Base-by-base conservation (phyloP, 2,113 vertebrate genomes). In the Propithecus coquereli region DNA sequence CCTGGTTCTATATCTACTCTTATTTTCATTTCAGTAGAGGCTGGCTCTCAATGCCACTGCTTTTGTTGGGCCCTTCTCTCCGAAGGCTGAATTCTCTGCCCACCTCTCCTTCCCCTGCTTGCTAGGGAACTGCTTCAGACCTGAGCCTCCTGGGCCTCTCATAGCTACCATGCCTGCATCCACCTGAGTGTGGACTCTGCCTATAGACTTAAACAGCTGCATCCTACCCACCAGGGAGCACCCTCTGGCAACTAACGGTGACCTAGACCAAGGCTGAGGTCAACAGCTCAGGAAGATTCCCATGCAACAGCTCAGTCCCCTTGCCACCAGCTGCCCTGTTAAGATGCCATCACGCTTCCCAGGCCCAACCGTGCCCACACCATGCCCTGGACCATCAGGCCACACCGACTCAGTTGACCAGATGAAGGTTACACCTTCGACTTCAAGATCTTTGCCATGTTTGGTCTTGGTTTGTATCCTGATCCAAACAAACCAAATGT, bases 261-360 rank as follows among this genome's bases (percentile, higher is more conserved):
- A 30, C 47, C 30, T 1, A 54, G 47, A 30, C 34, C 22, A 22
- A 61, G 43, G 14, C 70, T 5, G 20, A 80, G 40, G 73, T 30
- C 52, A 87, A 80, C 18, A 54, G 16, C 47, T 65, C 47, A 76
- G 66, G 61, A 34, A 40, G 68, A 27, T 10, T 61, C 57, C 80
- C 17, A n/a, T 0, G 16, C 7, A 1, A 8, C 3, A 37, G 65
- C 3, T 27, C 71, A 5, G 32, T 17, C 1, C 22, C 59, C 10
- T 30, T 18, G 10, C n/a, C 20, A 63, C 30, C 45, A 43, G 79
- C 27, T 34, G 9, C 37, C 52, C 40, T 50, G n/a, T 18, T 34
- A 16, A 45, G 61, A 74, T 74, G 59, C 59, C 17, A 16, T 13
- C 57, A 20, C 13, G 45, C 30, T 63, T 7, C 14, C 43, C 23